phyloP scores from a whole-genome alignment of 2,797 vertebrate species.

The Notamacropus eugenii region DNA sequence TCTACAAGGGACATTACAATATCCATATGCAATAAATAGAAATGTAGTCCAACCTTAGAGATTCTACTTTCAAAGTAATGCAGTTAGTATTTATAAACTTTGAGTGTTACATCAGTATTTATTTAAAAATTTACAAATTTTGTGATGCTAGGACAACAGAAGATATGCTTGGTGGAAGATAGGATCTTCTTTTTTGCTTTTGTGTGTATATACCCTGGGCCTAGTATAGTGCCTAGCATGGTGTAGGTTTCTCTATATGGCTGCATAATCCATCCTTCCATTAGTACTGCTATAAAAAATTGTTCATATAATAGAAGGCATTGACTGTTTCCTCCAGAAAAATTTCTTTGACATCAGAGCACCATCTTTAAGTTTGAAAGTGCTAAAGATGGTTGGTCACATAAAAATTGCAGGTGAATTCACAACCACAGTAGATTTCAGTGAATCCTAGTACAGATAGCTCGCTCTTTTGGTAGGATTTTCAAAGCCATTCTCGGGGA shows the following conservation, averaged over 20 bases:
- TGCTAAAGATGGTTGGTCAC: background rate
- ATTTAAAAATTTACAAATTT: background rate
- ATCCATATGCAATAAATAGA: background rate
- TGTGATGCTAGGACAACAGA: background rate
- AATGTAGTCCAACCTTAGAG: background rate
- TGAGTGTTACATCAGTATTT: background rate
- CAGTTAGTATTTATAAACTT: no score
- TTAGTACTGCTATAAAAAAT: background rate
- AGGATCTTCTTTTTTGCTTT: background rate
- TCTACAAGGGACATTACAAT: background rate
- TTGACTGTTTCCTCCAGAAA: background rate
- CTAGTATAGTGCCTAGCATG: background rate
- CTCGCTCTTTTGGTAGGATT: background rate
- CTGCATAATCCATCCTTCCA: background rate
- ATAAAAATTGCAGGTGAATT: background rate
- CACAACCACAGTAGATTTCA: slow-evolving; percentile 16
- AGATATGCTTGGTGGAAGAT: background rate
- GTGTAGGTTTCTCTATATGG: background rate
- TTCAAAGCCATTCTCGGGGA: background rate
- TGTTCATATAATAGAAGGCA: background rate
- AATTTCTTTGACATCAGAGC: background rate
- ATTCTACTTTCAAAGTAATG: no score
- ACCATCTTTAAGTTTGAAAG: slow-evolving; percentile 26
- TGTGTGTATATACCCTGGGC: background rate
- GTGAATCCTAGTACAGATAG: background rate